These are phyloP conservation scores for Chiroxiphia lanceolata DNA, from an alignment of 2,797 vertebrate species.

Conservation along the genomic window DNA sequence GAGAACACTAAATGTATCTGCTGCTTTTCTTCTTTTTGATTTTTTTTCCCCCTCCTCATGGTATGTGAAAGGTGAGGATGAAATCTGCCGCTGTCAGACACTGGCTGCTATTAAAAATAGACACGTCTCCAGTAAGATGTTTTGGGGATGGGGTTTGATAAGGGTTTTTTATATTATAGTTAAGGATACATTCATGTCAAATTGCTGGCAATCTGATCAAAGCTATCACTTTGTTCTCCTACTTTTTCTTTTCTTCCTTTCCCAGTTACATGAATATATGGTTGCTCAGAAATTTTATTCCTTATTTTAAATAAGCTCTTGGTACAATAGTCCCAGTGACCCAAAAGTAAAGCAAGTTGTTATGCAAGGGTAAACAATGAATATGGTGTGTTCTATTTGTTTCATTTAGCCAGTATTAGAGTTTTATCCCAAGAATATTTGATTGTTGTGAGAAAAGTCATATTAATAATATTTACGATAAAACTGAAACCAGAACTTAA, in stretches of 20 bases:
- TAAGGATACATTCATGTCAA: background rate
- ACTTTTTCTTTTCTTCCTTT: too few species aligned
- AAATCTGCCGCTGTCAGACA: background rate
- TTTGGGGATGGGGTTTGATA: background rate
- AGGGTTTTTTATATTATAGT: background rate
- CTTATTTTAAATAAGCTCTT: background rate
- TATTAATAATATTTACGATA: background rate
- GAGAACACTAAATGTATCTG: background rate
- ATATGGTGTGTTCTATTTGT: background rate
- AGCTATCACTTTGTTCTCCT: background rate
- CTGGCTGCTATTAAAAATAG: background rate
- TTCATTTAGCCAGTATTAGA: background rate
- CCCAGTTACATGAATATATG: background rate
- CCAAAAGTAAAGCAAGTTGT: background rate
- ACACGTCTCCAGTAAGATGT: background rate
- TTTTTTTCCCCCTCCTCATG: background rate
- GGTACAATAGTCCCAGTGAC: background rate
- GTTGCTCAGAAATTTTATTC: background rate
- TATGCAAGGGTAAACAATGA: background rate
- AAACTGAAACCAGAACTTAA: background rate
- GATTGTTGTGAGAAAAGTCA: background rate
- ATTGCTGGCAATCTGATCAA: background rate
- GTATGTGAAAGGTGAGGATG: background rate
- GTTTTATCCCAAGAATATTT: background rate
- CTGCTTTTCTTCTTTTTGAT: background rate